Evolutionary conservation across 2,888 invertebrate genomes (phyloP).

Genomic region (Scelioninae gen. 1): DNA sequence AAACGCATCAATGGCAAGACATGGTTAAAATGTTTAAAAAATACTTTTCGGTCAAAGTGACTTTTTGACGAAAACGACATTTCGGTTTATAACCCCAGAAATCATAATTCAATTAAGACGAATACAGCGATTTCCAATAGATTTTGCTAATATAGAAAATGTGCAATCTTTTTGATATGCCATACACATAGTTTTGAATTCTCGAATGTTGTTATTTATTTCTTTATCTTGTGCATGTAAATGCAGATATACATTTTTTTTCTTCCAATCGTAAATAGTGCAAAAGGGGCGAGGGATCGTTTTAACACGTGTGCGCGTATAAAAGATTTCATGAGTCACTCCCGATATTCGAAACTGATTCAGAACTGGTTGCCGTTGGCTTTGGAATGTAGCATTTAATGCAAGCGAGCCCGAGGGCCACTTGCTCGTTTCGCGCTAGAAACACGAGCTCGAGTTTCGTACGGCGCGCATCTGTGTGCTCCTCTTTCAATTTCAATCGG

Average conservation of each 20-base stretch:
- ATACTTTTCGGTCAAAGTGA: no score
- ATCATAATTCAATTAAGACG: no score
- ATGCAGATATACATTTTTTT: background rate
- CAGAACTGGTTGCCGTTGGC: slow-evolving; percentile 72
- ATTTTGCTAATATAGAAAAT: background rate
- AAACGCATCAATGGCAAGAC: no score
- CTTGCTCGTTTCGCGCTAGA: slow-evolving; percentile 67
- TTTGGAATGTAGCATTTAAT: slow-evolving; percentile 73
- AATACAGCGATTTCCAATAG: background rate
- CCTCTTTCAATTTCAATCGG: slow-evolving; percentile 66
- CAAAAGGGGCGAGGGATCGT: slow-evolving; percentile 56
- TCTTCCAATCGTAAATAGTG: slow-evolving; percentile 23
- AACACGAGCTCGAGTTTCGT: slow-evolving; percentile 64
- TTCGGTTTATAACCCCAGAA: no score
- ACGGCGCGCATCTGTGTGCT: slow-evolving; percentile 62
- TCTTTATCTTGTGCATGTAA: slow-evolving; percentile 2
- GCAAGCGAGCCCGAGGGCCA: slow-evolving; percentile 70
- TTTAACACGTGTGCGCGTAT: slow-evolving; percentile 67
- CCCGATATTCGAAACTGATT: slow-evolving; percentile 69
- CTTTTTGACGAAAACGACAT: no score
- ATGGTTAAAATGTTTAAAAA: no score
- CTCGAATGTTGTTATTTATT: slow-evolving; percentile 12
- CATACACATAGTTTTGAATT: no score
- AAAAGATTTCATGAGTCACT: slow-evolving; percentile 71
- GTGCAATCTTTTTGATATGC: no score